These are phyloP conservation scores for Agrochola litura DNA, from an alignment of 2,888 invertebrate species.

Conservation along the genomic window DNA sequence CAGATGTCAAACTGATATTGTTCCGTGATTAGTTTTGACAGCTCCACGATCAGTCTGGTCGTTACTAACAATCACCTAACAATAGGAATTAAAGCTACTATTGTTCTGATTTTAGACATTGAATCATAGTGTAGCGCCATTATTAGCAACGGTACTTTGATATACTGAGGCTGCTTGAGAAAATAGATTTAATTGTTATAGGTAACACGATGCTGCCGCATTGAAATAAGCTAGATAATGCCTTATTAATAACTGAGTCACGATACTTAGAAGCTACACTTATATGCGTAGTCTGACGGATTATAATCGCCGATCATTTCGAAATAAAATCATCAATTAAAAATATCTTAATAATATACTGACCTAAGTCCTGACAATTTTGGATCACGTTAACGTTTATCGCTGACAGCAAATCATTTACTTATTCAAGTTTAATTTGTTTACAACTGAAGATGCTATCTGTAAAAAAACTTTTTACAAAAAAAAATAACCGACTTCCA, in stretches of 20 bases:
- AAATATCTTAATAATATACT: neutral
- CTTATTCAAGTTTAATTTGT: neutral
- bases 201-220: slow-evolving; percentile 12
- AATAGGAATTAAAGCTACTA: slow-evolving; percentile 47
- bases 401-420: neutral
- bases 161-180: slow-evolving; percentile 7
- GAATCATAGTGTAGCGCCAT: slow-evolving; percentile 44
- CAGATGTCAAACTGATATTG: slow-evolving; percentile 54
- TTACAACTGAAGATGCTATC: neutral
- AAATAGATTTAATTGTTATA: slow-evolving; percentile 25
- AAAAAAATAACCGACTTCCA: too few species aligned
- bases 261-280: neutral
- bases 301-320: neutral
- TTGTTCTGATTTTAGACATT: slow-evolving; percentile 51
- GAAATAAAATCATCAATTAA: neutral
- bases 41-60: slow-evolving; percentile 40
- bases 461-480: too few species aligned
- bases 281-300: too few species aligned
- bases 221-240: slow-evolving; percentile 24
- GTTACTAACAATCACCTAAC: slow-evolving; percentile 47
- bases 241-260: slow-evolving; percentile 3
- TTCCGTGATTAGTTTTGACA: slow-evolving; percentile 59
- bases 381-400: neutral
- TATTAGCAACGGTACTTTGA: slow-evolving; percentile 39
- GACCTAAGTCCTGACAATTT: too few species aligned